These are phyloP conservation scores for Dicycla oo DNA, from an alignment of 2,888 invertebrate genomes.

Conservation along the genomic window DNA sequence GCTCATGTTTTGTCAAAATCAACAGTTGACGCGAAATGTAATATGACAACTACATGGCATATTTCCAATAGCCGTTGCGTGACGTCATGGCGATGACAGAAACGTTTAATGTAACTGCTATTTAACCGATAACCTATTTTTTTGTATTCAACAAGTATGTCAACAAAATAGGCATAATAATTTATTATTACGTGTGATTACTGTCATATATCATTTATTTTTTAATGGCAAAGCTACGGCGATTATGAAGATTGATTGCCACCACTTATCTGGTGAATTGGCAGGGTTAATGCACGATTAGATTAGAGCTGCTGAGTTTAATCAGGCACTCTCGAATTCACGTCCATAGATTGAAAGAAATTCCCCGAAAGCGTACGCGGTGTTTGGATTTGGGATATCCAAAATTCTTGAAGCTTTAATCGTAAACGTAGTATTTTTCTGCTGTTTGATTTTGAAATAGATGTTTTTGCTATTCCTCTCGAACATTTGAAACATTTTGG, in stretches of 20 bases:
- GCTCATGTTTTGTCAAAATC: slow-evolving; percentile 39
- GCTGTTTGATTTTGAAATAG: background rate
- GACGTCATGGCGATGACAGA: slow-evolving; percentile 35
- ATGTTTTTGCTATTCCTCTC: background rate
- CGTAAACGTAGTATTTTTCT: background rate
- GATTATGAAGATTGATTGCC: slow-evolving; percentile 3
- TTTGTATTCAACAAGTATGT: slow-evolving; percentile 23
- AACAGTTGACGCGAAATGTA: slow-evolving; percentile 40
- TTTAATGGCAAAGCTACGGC: background rate
- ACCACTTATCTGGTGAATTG: slow-evolving; percentile 7
- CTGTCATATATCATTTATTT: background rate
- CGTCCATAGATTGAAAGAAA: background rate
- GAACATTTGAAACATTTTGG: background rate
- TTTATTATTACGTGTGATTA: background rate
- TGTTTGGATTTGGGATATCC: background rate
- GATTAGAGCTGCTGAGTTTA: slow-evolving; percentile 13
- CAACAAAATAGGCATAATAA: background rate
- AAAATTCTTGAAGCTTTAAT: background rate
- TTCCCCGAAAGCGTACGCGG: no score
- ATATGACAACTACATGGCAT: slow-evolving; percentile 50
- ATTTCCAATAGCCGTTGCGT: slow-evolving; percentile 44
- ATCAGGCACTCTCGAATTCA: background rate
- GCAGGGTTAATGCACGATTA: slow-evolving; percentile 12
- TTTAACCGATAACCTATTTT: slow-evolving; percentile 19
- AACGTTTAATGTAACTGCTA: slow-evolving; percentile 29